Evolutionary conservation across 2,113 vertebrate species (phyloP).

Genomic region (Eulacestoma nigropectus): DNA sequence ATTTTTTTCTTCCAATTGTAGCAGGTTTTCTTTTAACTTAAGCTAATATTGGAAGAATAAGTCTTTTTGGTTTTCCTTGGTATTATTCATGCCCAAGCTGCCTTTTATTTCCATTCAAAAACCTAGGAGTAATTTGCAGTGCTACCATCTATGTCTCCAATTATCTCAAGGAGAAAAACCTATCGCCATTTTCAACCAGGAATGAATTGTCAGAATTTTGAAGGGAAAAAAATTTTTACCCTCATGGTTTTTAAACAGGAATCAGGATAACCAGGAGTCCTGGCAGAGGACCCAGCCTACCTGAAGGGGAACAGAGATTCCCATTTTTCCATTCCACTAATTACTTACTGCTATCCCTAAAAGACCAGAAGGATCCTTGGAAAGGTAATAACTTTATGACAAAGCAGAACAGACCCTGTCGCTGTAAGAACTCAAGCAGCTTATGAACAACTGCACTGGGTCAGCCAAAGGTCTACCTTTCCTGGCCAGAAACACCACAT

Average conservation of each 20-base stretch:
- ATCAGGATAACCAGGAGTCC: background rate
- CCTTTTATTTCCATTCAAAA: background rate
- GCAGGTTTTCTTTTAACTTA: background rate
- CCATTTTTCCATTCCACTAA: background rate
- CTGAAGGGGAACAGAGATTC: background rate
- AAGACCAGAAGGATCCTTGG: background rate
- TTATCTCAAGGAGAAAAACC: background rate
- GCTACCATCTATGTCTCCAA: background rate
- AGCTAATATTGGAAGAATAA: background rate
- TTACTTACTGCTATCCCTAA: background rate
- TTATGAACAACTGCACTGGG: background rate
- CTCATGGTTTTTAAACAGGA: background rate
- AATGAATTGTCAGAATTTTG: background rate
- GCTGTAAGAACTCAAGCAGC: background rate
- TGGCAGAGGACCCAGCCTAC: background rate
- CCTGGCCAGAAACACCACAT: background rate
- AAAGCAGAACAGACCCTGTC: background rate
- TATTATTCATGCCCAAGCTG: background rate
- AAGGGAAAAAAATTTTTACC: background rate
- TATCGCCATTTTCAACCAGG: background rate
- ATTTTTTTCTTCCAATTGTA: background rate
- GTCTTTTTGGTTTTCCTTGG: background rate
- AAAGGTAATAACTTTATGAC: background rate
- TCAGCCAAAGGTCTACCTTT: slow-evolving; percentile 61
- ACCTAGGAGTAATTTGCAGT: background rate